These are phyloP conservation scores for Aethes cnicana DNA, from an alignment of 2,888 invertebrate species.

Conservation along the genomic window DNA sequence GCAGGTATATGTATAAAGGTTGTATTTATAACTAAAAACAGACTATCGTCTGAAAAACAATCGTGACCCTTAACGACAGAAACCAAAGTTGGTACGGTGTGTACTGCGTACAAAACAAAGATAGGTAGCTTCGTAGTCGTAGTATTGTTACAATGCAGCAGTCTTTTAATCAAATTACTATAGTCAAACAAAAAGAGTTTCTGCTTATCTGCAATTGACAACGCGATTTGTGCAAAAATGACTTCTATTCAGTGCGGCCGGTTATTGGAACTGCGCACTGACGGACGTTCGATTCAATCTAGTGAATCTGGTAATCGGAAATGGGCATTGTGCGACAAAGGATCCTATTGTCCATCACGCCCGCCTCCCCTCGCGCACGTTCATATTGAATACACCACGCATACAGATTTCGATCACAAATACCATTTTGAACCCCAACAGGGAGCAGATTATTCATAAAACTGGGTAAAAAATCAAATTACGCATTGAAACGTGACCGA, in stretches of 20 bases:
- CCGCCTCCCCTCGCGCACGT: conserved; percentile 54
- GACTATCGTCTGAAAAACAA: no score
- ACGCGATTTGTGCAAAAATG: conserved; percentile 9
- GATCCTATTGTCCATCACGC: conserved; percentile 62
- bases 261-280: conserved; percentile 68
- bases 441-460: no score
- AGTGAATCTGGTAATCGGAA: conserved; percentile 77
- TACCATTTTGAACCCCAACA: conserved; percentile 13
- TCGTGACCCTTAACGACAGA: no score
- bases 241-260: conserved; percentile 43
- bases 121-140: no score
- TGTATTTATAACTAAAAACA: no score
- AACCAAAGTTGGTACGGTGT: no score
- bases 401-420: conserved; percentile 40
- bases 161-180: conserved; percentile 4
- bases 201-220: background rate
- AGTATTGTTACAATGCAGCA: conserved; percentile 2
- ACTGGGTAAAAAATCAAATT: background rate
- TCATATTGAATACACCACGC: conserved; percentile 45
- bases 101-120: no score
- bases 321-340: conserved; percentile 80
- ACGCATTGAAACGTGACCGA: background rate
- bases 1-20: no score
- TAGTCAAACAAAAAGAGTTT: conserved; percentile 4
- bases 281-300: conserved; percentile 72